Evolutionary conservation across 2,888 invertebrate species (phyloP), one percentile per base, ranked within the genome.

Genomic region (Agrochola macilenta): DNA sequence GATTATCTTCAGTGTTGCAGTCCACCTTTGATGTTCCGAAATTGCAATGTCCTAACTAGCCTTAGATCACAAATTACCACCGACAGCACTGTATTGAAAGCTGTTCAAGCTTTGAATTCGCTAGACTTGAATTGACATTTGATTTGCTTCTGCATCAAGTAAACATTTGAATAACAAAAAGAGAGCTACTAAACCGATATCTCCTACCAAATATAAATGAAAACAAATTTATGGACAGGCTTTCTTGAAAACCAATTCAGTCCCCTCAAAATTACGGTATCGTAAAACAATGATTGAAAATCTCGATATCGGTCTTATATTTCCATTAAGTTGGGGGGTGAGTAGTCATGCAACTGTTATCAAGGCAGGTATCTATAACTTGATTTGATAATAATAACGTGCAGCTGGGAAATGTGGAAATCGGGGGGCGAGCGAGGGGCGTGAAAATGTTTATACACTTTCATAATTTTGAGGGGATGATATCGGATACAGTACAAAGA

Each of bases 311-410:
- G 86, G 91, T 91, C 92, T 94, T 94, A 94, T 94, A 95, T 95
- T 95, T 94, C 94, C 94, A 95, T 95, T 95, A 95, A 89, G 82
- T 89, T 87, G 87, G 93, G 94, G 93, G 93, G 90, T 86, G 91
- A 89, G 91, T 91, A 93, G 92, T 92, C 94, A 94, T 93, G 94
- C 94, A 91, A 94, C 91, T 89, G 91, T 93, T 96, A 95, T 95
- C 95, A 92, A 94, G 86, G 84, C 93, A 94, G 93, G 94, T 96
- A 96, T 96, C 95, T 95, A 94, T 95, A 94, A 91, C 93, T 93
- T 96, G 96, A 96, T 96, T 96, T 95, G 96, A 96, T 96, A 96
- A 96, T 96, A 96, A 96, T 96, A 96, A 96, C 93, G 94, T 95
- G 90, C 93, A 92, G 91, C 89, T 91, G 91, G 94, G 90, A 94